Conservation (phyloP, 1,140 invertebrate genomes). For the Aphelenchoides avenae region DNA sequence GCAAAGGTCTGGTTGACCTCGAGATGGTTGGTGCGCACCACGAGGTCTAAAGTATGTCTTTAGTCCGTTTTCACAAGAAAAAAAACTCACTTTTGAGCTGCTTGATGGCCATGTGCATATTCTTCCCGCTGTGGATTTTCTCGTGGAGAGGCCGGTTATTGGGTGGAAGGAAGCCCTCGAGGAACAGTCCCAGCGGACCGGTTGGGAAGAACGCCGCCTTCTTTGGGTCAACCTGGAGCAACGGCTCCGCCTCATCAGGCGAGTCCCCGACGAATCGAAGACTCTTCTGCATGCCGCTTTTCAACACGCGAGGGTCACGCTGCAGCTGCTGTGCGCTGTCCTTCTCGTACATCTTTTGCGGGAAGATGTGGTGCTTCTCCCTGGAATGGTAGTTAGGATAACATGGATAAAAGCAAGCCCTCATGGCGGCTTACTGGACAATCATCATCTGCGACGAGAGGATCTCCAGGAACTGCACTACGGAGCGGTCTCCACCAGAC, state of each 20-base stretch:
- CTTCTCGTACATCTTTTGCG: conserved; percentile 15
- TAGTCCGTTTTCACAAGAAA: conserved; percentile 6
- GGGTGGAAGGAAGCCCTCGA: conserved; percentile 10
- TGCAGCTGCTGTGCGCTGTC: not conserved
- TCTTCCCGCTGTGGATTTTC: conserved; percentile 3
- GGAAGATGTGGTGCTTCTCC: conserved; percentile 9
- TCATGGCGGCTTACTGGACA: no score
- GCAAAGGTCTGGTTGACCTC: not conserved
- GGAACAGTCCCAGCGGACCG: no score
- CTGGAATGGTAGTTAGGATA: no score
- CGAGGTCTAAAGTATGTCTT: conserved; percentile 12
- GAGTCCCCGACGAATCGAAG: conserved; percentile 12
- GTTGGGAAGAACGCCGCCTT: conserved; percentile 17
- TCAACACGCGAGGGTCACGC: conserved; percentile 5
- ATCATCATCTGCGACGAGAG: no score
- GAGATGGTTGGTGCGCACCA: conserved; percentile 8
- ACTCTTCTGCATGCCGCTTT: conserved; percentile 16
- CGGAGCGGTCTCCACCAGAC: no score
- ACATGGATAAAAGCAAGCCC: no score
- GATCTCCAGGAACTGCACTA: no score
- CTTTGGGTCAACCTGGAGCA: conserved; percentile 12
- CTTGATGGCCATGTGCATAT: conserved; percentile 1
- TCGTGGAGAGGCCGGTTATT: not conserved
- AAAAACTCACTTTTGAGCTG: conserved; percentile 13
- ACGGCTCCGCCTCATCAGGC: not conserved